Evolutionary conservation across 2,113 vertebrate genomes (phyloP), one percentile per base, ranked within the genome.

Genomic region (Cricetomys ansorgei): DNA sequence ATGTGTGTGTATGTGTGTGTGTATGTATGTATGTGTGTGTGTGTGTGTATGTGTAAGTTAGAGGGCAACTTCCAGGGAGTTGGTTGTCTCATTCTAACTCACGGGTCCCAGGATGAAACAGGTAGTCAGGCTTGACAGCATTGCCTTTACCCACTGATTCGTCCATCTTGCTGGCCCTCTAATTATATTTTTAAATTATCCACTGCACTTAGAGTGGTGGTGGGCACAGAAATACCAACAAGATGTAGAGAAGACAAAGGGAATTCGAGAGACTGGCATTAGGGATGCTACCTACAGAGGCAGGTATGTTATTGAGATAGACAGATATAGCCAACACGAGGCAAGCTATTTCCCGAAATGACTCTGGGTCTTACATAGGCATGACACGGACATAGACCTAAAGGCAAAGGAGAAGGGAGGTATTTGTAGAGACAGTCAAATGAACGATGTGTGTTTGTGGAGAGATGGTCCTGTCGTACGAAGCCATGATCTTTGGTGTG

Each of bases 381-480:
- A 95, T 91, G 92, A 90, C 70, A 96, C n/a, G n/a, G 95, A 31
- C 29, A 91, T 7, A 87, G 50, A 88, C 45, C 92, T 92, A 55
- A 93, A 96, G 90, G 96, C 77, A 95, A 89, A 88, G 45, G 55
- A 70, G 59, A 96, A 88, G 45, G 48, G 69, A 70, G 69, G 43
- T 92, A 91, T 95, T 96, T 97, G 43, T n/a, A 94, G 94, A 93
- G 95, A 83, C n/a, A 96, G 92, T 96, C 29, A 62, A 86, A 94
- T 92, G 92, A 96, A 81, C 77, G 65, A 90, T 91, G 27, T 9
- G 81, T 88, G 94, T 96, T 94, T 89, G 96, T 85, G 48, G 57
- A 86, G 73, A 87, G 88, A 1, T 43, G 86, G 75, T 96, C 83
- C 92, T 83, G 76, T 45, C 86, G 95, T 76, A 86, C 15, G 92